Evolutionary conservation across 1,140 invertebrate species (phyloP).

Genomic region (Chionoecetes opilio): DNA sequence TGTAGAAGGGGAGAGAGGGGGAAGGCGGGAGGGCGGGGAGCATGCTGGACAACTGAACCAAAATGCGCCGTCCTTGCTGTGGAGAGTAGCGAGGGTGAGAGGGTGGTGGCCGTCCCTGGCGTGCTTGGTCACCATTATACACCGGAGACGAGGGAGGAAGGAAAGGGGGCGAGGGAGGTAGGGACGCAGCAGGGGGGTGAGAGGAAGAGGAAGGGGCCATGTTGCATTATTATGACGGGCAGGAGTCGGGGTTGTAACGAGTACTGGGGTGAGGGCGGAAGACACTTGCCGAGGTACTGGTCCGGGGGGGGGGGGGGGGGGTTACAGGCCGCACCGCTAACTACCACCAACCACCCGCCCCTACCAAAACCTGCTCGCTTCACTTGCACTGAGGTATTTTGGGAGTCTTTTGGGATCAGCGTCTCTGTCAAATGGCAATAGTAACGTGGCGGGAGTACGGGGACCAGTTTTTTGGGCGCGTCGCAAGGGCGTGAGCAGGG

Average conservation of each 20-base stretch:
- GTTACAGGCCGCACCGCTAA: not conserved
- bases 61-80: not conserved
- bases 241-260: not conserved
- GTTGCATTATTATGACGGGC: not conserved
- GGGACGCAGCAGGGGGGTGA: not conserved
- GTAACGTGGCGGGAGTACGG: not conserved
- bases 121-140: slow-evolving; percentile 18
- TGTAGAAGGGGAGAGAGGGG: not conserved
- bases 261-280: slow-evolving; percentile 1
- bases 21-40: not conserved
- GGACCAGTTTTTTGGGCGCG: slow-evolving; percentile 1
- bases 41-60: not conserved
- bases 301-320: not conserved
- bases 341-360: not conserved
- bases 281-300: slow-evolving; percentile 36
- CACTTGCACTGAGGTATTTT: not conserved
- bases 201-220: not conserved
- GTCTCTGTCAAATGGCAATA: not conserved
- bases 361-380: not conserved
- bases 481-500: slow-evolving; percentile 39
- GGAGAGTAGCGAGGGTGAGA: not conserved
- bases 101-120: not conserved
- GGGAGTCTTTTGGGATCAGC: too few species aligned
- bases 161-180: not conserved
- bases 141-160: not conserved